Percentiles rank a stretch among this genome's conserved stretches.
Evolutionary conservation across 2,888 invertebrate genomes (phyloP).

Genomic region (Micoletzkya japonica): DNA sequence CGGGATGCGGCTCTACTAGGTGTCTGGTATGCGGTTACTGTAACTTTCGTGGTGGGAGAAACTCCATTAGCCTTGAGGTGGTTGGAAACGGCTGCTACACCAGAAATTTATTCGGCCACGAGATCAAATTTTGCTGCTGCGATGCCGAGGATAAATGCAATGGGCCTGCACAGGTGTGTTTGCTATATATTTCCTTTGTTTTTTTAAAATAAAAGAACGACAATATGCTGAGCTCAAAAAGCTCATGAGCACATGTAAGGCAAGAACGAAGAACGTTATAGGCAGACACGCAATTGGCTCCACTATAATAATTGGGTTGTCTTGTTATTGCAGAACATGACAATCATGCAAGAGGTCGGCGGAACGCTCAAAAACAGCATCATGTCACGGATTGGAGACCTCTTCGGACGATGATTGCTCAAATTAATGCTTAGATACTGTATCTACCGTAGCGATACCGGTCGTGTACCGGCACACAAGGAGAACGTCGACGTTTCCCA

Average conservation of each 20-base stretch:
- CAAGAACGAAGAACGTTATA: no score
- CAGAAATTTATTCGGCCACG: neutral
- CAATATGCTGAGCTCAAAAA: no score
- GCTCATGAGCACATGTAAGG: no score
- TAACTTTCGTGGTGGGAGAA: neutral
- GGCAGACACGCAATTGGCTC: neutral
- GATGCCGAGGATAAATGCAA: neutral
- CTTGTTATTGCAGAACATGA: constrained; percentile 1
- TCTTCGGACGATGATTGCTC: neutral
- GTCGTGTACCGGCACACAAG: neutral
- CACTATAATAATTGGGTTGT: neutral
- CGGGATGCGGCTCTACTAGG: neutral
- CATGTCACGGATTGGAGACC: neutral
- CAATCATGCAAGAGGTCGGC: neutral
- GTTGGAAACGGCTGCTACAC: neutral
- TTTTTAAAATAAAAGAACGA: no score
- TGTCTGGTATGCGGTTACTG: neutral
- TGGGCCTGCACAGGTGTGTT: neutral
- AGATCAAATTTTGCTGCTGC: constrained; percentile 1
- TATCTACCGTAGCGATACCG: neutral
- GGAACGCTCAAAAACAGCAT: neutral
- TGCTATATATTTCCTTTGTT: neutral
- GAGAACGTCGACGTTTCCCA: neutral
- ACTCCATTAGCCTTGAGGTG: neutral
- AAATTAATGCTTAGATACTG: neutral